Evolutionary conservation across 2,113 vertebrate genomes (phyloP).

Genomic region (Paralichthys olivaceus): DNA sequence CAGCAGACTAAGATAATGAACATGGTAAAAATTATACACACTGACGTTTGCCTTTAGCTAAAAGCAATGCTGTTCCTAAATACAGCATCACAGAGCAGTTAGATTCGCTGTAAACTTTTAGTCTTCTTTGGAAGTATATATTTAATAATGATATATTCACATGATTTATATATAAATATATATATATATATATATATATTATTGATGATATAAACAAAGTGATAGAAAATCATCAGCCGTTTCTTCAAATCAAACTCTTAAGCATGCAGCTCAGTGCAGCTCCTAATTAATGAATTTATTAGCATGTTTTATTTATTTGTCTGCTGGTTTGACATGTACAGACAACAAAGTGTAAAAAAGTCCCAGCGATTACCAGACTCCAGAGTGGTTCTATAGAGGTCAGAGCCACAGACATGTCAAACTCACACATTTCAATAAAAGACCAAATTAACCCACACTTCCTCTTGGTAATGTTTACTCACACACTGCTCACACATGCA

Average conservation of each 20-base stretch:
- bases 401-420: slow-evolving; percentile 8
- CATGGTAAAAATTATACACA: not conserved
- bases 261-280: slow-evolving; percentile 12
- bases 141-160: not conserved
- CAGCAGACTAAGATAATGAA: not conserved
- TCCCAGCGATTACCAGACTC: slow-evolving; percentile 1
- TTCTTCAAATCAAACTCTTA: not conserved
- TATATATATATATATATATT: no score
- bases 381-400: not conserved
- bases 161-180: no score
- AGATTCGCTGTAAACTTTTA: not conserved
- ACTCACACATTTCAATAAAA: slow-evolving; percentile 4
- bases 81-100: not conserved
- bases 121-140: not conserved
- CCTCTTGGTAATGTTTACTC: not conserved
- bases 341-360: slow-evolving; percentile 8
- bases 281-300: slow-evolving; percentile 29
- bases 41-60: not conserved
- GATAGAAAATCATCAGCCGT: not conserved
- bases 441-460: not conserved
- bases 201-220: slow-evolving; percentile 11
- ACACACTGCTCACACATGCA: not conserved
- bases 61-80: not conserved
- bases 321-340: slow-evolving; percentile 12
- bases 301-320: slow-evolving; percentile 41